Percentiles rank a stretch among this genome's conserved stretches.
Evolutionary conservation across 2,113 vertebrate genomes (phyloP).

Genomic region (Serilophus lunatus): DNA sequence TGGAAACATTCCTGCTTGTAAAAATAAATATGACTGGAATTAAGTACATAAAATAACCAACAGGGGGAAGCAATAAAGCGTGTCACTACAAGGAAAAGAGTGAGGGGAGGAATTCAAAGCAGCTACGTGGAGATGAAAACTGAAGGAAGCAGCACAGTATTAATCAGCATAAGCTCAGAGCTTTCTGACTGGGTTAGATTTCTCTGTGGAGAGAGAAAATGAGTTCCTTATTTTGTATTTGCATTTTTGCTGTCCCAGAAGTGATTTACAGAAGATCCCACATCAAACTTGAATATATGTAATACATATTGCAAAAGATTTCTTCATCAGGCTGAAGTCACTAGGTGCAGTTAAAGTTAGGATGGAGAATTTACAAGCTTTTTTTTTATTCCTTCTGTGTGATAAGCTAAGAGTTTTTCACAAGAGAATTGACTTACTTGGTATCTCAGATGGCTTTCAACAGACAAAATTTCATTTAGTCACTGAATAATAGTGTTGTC

Average conservation of each 20-base stretch:
- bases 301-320: neutral
- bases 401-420: neutral
- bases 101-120: neutral
- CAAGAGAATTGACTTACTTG: neutral
- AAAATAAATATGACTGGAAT: constrained; percentile 18
- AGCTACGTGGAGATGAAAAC: neutral
- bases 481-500: neutral
- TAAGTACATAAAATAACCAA: neutral
- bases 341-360: neutral
- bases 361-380: neutral
- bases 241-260: neutral
- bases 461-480: neutral
- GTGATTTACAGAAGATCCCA: neutral
- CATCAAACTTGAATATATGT: neutral
- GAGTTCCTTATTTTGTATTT: constrained; percentile 17
- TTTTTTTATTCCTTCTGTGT: neutral
- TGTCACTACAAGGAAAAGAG: neutral
- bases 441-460: neutral
- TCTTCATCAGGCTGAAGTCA: neutral
- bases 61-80: neutral
- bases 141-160: neutral
- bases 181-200: neutral
- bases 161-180: neutral
- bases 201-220: constrained; percentile 12
- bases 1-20: neutral